Conservation (phyloP, 2,888 invertebrate species). For the Macrosoma leucophasiata region DNA sequence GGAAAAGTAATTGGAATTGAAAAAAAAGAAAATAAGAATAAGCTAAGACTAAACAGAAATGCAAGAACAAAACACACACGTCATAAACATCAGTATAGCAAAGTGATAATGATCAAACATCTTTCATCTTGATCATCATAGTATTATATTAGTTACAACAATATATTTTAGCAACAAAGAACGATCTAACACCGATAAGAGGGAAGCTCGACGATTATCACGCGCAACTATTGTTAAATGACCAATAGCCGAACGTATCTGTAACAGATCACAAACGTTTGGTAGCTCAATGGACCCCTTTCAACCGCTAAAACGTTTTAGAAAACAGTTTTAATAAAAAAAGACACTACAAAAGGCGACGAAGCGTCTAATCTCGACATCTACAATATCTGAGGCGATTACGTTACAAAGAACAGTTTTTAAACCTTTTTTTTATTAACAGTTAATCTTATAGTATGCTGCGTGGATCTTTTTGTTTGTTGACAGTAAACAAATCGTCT, state of each 20-base stretch:
- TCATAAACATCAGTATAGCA: no score
- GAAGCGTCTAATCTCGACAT: constrained; percentile 50
- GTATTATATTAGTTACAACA: no score
- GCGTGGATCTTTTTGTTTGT: constrained; percentile 69
- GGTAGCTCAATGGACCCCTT: constrained; percentile 53
- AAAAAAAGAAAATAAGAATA: no score
- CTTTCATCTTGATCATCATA: no score
- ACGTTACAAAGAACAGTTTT: constrained; percentile 55
- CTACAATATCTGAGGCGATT: constrained; percentile 64
- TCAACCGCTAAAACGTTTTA: constrained; percentile 59
- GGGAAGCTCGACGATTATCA: constrained; percentile 9
- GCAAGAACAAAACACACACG: no score
- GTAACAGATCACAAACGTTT: constrained; percentile 48
- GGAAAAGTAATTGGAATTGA: no score
- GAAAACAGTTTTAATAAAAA: constrained; percentile 47
- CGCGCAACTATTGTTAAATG: constrained; percentile 6
- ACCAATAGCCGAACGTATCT: constrained; percentile 39
- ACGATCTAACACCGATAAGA: constrained; percentile 12
- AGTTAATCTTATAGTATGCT: constrained; percentile 50
- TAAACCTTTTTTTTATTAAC: constrained; percentile 51
- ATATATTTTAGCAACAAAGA: constrained; percentile 10
- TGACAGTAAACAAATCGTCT: constrained; percentile 74
- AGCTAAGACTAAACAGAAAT: no score
- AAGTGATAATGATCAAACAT: no score
- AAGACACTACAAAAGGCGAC: constrained; percentile 46